Base-by-base conservation (phyloP, 2,888 invertebrate species). In the Tinea trinotella region DNA sequence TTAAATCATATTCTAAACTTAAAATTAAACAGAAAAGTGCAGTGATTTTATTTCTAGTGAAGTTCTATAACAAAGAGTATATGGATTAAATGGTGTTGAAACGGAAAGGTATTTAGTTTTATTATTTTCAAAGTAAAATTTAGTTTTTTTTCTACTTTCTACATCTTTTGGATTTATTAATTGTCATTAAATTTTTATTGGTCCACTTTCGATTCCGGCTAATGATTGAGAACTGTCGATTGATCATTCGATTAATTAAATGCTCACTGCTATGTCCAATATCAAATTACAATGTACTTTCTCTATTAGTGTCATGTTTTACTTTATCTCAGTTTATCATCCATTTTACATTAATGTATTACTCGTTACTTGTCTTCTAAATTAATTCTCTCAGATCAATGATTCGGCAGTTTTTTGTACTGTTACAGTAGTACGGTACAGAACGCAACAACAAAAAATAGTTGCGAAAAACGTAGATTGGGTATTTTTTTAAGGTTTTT, bases 271-370 rank as follows among this genome's bases (percentile, higher is more conserved):
- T 46, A 40, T 46, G 46, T 46, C 19, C 19, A 17, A 15, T 50
- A 50, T 50, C 50, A 15, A 50, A 22, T 50, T 50, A 49, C 50
- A 24, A 24, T 19, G 18, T 24, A 50, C 50, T 50, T 50, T 50
- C 50, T 22, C 50, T 15, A 46, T 46, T 19, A 46, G 18, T 46
- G 46, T 46, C 19, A 40, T 40, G 40, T 40, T 40, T 40, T 4
- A 13, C 6, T 40, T 40, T 40, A 40, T 40, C 40, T 15, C 3
- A 6, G n/a, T 13, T 40, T 15, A 15, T 2, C 40, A 40, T 40
- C 40, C 6, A 3, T 40, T 40, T 40, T 4, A 40, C 40, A 40
- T 15, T 40, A 40, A 13, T 40, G 13, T 12, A 13, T n/a, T 13
- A 7, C n/a, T n/a, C 13, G 40, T 40, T 35, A 35, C 35, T 35